phyloP scores from a whole-genome alignment of 2,888 invertebrate species.

The Platycheirus albimanus region DNA sequence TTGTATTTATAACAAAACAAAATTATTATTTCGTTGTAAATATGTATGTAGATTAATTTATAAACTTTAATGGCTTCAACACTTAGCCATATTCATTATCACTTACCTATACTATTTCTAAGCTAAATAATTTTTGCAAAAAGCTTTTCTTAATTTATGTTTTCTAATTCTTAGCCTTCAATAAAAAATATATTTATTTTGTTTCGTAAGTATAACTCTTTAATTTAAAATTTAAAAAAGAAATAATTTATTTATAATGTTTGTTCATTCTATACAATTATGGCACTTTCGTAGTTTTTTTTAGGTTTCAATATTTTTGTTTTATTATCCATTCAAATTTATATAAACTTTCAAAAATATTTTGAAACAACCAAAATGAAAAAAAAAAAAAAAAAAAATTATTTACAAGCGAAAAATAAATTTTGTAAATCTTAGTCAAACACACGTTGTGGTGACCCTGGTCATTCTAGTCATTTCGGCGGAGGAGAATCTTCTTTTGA shows the following conservation, averaged over 20 bases:
- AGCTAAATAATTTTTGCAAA: not conserved
- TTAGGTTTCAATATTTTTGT: not conserved
- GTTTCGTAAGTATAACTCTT: not conserved
- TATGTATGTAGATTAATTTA: constrained; percentile 40
- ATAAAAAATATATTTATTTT: constrained; percentile 20
- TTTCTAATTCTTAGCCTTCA: not conserved
- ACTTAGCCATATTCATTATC: constrained; percentile 1
- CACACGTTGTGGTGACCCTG: constrained; percentile 81
- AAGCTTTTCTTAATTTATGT: not conserved
- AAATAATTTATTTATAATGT: constrained; percentile 3
- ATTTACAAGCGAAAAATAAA: constrained; percentile 42
- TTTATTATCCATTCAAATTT: not conserved
- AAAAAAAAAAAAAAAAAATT: not conserved
- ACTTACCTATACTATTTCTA: not conserved
- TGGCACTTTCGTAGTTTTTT: constrained; percentile 63
- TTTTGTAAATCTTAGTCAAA: constrained; percentile 77
- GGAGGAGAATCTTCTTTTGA: constrained; percentile 86
- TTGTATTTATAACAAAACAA: not conserved
- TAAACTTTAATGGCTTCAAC: not conserved
- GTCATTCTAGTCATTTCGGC: constrained; percentile 81
- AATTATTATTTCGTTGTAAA: constrained; percentile 52
- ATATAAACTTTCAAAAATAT: not conserved
- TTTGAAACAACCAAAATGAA: not conserved
- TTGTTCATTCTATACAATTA: constrained; percentile 51
- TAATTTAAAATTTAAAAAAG: not conserved